Evolutionary conservation across 1,140 invertebrate species (phyloP).

Genomic region (Bilobella aurantiaca): DNA sequence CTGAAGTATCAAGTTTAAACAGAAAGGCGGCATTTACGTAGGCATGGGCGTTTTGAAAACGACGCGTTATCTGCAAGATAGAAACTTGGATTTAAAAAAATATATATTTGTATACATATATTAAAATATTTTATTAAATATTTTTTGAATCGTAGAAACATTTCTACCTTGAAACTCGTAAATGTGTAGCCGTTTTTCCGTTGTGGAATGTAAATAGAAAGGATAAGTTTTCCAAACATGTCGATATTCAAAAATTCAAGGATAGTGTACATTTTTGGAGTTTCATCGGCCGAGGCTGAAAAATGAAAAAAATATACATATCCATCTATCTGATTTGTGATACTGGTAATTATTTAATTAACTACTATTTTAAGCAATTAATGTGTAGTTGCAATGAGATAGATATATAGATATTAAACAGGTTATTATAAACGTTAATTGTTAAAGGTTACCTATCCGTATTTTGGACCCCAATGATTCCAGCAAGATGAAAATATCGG

Average conservation of each 20-base stretch:
- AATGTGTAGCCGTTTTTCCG: conserved; percentile 32
- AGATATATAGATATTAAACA: too few species aligned
- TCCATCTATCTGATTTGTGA: too few species aligned
- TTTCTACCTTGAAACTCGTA: conserved; percentile 41
- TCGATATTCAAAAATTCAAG: conserved; percentile 21
- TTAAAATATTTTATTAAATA: neutral
- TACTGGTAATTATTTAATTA: too few species aligned
- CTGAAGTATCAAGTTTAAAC: conserved; percentile 32
- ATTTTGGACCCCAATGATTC: conserved; percentile 40
- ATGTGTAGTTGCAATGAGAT: too few species aligned
- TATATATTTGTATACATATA: too few species aligned
- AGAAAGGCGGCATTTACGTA: conserved; percentile 43
- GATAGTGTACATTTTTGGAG: conserved; percentile 33
- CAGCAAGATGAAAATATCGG: conserved; percentile 43
- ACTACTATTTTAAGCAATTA: too few species aligned
- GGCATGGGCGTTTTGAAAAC: conserved; percentile 40
- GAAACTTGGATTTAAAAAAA: too few species aligned
- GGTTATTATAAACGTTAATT: too few species aligned
- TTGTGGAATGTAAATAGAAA: conserved; percentile 36
- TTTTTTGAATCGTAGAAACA: too few species aligned
- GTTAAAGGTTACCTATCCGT: conserved; percentile 37
- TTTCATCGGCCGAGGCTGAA: conserved; percentile 36
- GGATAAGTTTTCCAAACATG: conserved; percentile 20
- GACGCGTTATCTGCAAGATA: conserved; percentile 43
- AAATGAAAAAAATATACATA: neutral